These are phyloP conservation scores for Sardinella longiceps DNA, from an alignment of 2,797 vertebrate genomes.

Conservation along the genomic window DNA sequence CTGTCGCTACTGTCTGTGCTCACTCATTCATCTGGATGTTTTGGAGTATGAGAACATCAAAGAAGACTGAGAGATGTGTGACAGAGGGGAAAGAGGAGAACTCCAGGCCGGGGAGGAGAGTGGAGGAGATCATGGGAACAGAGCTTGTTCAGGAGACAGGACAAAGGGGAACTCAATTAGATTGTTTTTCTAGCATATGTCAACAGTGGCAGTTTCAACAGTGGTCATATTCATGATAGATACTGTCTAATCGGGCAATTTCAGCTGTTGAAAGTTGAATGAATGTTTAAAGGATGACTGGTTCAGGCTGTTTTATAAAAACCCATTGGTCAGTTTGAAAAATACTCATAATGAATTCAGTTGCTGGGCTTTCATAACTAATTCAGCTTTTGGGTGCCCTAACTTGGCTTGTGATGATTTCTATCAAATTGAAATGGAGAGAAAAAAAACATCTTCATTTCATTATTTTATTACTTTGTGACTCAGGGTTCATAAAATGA, in stretches of 20 bases:
- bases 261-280: neutral
- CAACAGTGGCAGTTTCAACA: conserved; percentile 13
- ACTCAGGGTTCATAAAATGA: neutral
- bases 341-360: neutral
- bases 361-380: neutral
- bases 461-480: neutral
- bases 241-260: neutral
- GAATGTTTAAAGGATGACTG: neutral
- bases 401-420: neutral
- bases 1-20: neutral
- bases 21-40: neutral
- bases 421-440: neutral
- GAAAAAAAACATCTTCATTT: neutral
- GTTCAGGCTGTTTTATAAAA: neutral
- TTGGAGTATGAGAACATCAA: neutral
- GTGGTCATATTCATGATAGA: neutral
- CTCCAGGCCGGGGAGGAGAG: neutral
- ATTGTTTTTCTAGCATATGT: neutral
- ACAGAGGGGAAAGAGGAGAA: neutral
- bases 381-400: neutral
- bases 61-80: neutral
- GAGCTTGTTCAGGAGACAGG: neutral
- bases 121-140: neutral
- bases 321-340: neutral
- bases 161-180: neutral